Percentiles rank a stretch among this genome's conserved stretches.
These are phyloP conservation scores for Alauda arvensis DNA, from an alignment of 2,797 vertebrate genomes.

Conservation along the genomic window DNA sequence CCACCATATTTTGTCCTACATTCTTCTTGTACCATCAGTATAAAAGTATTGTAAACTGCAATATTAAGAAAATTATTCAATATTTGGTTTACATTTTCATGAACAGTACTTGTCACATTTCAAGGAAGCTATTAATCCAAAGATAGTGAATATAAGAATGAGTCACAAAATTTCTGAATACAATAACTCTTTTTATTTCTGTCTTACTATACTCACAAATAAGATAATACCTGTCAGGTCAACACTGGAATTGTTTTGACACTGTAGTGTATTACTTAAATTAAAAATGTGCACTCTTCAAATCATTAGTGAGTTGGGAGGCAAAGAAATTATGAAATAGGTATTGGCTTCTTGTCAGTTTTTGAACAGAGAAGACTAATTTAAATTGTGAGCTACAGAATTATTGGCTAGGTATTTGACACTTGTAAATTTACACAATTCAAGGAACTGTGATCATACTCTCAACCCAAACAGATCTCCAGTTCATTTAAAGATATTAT, in stretches of 20 bases:
- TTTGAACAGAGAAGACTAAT: not conserved
- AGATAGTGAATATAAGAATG: not conserved
- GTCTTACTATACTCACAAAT: not conserved
- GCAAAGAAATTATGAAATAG: not conserved
- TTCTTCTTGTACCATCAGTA: not conserved
- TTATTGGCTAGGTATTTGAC: not conserved
- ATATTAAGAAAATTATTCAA: not conserved
- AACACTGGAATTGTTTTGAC: slow-evolving; percentile 4
- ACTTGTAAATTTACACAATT: not conserved
- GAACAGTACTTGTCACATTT: not conserved
- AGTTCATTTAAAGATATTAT: not conserved
- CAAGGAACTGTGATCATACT: not conserved
- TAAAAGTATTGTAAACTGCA: not conserved
- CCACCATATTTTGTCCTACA: not conserved
- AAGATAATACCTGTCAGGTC: not conserved
- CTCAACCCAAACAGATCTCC: not conserved
- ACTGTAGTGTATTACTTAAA: not conserved
- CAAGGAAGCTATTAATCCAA: not conserved
- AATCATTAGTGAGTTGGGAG: not conserved
- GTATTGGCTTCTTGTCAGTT: not conserved
- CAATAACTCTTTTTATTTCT: not conserved
- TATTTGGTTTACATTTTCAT: slow-evolving; percentile 2
- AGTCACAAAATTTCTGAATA: not conserved
- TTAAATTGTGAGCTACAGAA: not conserved
- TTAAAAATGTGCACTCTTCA: not conserved